Evolutionary conservation across 2,113 vertebrate genomes (phyloP), one percentile per base, ranked within the genome.

Genomic region (Brachyhypopomus occidentalis): DNA sequence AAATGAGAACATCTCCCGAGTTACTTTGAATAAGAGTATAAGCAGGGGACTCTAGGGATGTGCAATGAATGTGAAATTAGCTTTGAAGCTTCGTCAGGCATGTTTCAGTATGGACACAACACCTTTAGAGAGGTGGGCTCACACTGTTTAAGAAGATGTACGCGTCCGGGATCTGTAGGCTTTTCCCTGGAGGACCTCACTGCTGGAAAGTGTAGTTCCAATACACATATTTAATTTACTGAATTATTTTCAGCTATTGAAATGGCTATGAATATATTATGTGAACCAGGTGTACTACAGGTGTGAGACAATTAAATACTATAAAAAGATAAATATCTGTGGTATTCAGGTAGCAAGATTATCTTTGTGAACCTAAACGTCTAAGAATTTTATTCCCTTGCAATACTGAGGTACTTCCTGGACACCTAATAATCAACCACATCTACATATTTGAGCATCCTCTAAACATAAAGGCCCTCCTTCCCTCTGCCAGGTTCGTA

Each of bases 401-500:
- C 12, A 52, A 52, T 52, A 52, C 45, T 22, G 4, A 36, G 9
- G 58, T 27, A 56, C 48, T 30, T 22, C 2, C 38, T 5, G 17
- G 52, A 9, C 71, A 25, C 70, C 6, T 36, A 12, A 14, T 38
- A 1, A 38, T 36, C 4, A 14, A 16, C 16, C 16, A 34, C 25
- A 73, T 30, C 34, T 20, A 25, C 45, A 72, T 20, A 2, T 41
- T 20, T 12, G 7, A 58, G 30, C 66, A 16, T 72, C 80, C 30
- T 19, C 17, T 52, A 52, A 52, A 52, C 5, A 52, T 14, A 52
- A 41, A 41, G 41, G 9, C 1, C 2, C 5, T 52, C 9, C 45
- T 66, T 23, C 1, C 30, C 22, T 45, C 20, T 17, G 36, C 36
- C 86, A 97, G 96, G 96, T 97, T 85, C 94, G 96, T 84, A 95